Base-by-base conservation (phyloP, 2,888 invertebrate species). In the Conus canariensis region DNA sequence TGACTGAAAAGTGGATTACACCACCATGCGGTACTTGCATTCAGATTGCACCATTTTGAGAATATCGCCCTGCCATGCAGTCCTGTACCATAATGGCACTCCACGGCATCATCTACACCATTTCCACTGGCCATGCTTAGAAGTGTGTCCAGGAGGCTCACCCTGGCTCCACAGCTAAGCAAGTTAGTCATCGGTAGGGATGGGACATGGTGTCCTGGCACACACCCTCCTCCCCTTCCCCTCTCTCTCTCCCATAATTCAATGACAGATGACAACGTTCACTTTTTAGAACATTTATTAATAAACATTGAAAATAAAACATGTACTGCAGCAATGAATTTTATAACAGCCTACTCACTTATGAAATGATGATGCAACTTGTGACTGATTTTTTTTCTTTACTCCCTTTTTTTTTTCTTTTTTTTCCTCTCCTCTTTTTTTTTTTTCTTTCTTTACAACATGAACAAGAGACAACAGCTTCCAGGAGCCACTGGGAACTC, bases 271-370 rank as follows among this genome's bases (percentile, higher is more conserved):
- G 45, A 45, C 45, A 45, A 45, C 5, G 12, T 45, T 14, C 30
- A 30, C 8, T 80, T 80, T 45, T 80, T 80, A 80, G 14, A 30
- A 80, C 77, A 80, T 80, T 80, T 80, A 80, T 80, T 80, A 12
- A 30, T 80, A 80, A 80, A 25, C 77, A 80, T 30, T 80, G 77
- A 80, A 80, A 80, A 30, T 45, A 74, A 74, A 74, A 22, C 74
- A 22, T 74, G 74, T 74, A n/a, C 45, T 45, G 45, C 45, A 45
- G 74, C 10, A 16, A 64, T 16, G 16, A 64, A 70, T 70, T 70
- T 70, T 19, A 22, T 45, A 80, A 64, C 12, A 10, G 22, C 45
- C 25, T 30, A 80, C 30, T 30, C 77, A 80, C 77, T 30, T 12
- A 30, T 45, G 30, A 80, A 30, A 80, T 9, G 12, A 80, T 45